Base-by-base conservation (phyloP, 2,888 invertebrate genomes). In the Pseudococcus longispinus region DNA sequence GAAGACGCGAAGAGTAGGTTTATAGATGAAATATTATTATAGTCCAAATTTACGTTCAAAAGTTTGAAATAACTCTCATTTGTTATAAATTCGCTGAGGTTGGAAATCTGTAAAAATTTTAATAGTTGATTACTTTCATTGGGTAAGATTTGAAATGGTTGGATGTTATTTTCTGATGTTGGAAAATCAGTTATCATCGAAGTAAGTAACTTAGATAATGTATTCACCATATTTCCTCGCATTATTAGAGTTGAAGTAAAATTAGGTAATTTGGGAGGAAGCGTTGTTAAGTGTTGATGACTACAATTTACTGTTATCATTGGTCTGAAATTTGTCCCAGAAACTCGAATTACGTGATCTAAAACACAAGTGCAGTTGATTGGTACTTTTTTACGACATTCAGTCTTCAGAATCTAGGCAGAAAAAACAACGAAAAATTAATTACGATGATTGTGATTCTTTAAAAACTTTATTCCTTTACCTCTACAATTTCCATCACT, bases 41-140 rank as follows among this genome's bases (percentile, higher is more conserved):
- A 93, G 89, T 96, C 96, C 89, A 96, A 90, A 90, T 95, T 95
- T 37, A 97, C 91, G 90, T 96, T 96, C 65, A 93, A 92, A 0
- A 96, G 92, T 88, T 92, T 92, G 88, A 92, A 92, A 90, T 96
- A 96, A 88, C 93, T 91, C 0, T 92, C 92, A 90, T 95, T 95
- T 60, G 93, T 93, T 1, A 93, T 92, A 86, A 95, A 91, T 9
- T 93, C 92, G 82, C 92, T 91, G 88, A 95, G 91, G 87, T 93
- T 92, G 84, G 91, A 91, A 88, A 95, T 93, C 94, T 94, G 91
- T 0, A 89, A 89, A 85, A 37, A 85, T 55, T 55, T n/a, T 18
- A n/a, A n/a, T n/a, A n/a, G n/a, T n/a, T n/a, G n/a, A n/a, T n/a
- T n/a, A n/a, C n/a, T n/a, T n/a, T 46, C 46, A 46, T 46, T 15